Percentiles rank a stretch among this genome's conserved stretches.
These are phyloP conservation scores for Augiades crinisus DNA, from an alignment of 2,888 invertebrate species.

Conservation along the genomic window DNA sequence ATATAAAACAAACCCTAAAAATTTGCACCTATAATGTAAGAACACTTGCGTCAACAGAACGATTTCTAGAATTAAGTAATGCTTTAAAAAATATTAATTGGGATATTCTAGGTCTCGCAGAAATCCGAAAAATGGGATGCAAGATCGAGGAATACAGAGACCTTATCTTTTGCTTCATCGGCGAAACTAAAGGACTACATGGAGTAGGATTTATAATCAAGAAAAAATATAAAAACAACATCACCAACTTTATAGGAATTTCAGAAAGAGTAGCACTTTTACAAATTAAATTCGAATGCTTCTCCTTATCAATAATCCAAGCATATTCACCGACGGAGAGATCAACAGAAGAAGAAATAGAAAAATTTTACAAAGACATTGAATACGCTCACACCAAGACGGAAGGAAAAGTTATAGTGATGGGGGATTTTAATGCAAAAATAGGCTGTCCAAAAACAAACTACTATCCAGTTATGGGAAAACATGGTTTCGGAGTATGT, in stretches of 20 bases:
- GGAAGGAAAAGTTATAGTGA: slow-evolving; percentile 5
- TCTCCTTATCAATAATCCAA: slow-evolving; percentile 16
- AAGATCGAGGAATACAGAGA: slow-evolving; percentile 21
- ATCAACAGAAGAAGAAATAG: slow-evolving; percentile 10
- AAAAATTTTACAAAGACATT: slow-evolving; percentile 12
- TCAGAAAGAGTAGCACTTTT: slow-evolving; percentile 15
- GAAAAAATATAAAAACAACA: slow-evolving; percentile 12
- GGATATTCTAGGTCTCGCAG: slow-evolving; percentile 4
- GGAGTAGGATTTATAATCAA: slow-evolving; percentile 29
- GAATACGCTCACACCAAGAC: not conserved
- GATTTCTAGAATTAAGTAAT: not conserved
- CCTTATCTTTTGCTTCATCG: slow-evolving; percentile 19
- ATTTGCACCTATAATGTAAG: not conserved
- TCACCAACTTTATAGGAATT: slow-evolving; percentile 16
- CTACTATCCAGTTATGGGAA: not conserved
- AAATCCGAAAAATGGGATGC: slow-evolving; percentile 22
- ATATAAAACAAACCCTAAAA: not conserved
- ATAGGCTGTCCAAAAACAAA: not conserved
- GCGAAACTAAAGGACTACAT: slow-evolving; percentile 22
- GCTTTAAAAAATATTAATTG: not conserved
- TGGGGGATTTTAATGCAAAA: slow-evolving; percentile 12
- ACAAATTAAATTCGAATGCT: slow-evolving; percentile 16
- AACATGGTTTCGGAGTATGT: not conserved
- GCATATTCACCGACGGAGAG: slow-evolving; percentile 14
- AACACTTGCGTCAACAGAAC: not conserved